A percentile compares a stretch with the other conserved stretches of the same genome.
These are phyloP conservation scores for Menidia menidia DNA, from an alignment of 2,797 vertebrate species.

Conservation along the genomic window DNA sequence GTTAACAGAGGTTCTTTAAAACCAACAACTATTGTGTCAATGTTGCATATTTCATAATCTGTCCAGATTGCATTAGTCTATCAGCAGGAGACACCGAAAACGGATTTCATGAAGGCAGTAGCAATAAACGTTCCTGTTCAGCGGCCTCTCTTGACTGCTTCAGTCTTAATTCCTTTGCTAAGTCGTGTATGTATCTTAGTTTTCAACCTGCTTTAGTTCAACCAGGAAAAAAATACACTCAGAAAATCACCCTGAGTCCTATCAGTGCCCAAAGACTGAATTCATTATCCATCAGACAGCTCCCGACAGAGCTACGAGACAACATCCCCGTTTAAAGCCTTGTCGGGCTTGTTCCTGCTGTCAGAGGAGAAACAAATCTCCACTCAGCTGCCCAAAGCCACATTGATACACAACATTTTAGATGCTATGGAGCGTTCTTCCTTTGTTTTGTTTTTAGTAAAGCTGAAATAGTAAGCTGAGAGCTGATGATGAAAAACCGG, in stretches of 20 bases:
- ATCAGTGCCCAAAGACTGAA: conserved; percentile 31
- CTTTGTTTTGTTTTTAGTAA: conserved; percentile 16
- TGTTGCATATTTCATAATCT: not conserved
- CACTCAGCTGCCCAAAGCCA: conserved; percentile 18
- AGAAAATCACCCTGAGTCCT: conserved; percentile 38
- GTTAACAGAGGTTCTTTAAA: conserved; percentile 10
- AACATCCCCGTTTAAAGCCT: conserved; percentile 50
- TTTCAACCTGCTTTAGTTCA: conserved; percentile 29
- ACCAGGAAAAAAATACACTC: conserved; percentile 34
- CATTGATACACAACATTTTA: conserved; percentile 7
- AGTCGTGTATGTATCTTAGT: not conserved
- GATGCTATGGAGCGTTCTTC: conserved; percentile 5
- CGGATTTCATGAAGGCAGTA: conserved; percentile 1
- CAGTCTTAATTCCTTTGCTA: conserved; percentile 3
- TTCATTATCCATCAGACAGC: conserved; percentile 52
- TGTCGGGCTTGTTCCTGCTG: conserved; percentile 47
- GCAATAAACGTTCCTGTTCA: not conserved
- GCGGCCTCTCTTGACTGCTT: not conserved
- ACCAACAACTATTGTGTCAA: not conserved
- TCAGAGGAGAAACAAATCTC: conserved; percentile 43
- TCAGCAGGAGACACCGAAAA: conserved; percentile 12
- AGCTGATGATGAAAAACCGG: conserved; percentile 13
- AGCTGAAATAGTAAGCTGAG: not conserved
- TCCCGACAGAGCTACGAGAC: conserved; percentile 52
- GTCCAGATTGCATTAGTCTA: not conserved